These are phyloP conservation scores for Colaptes auratus DNA, from an alignment of 2,113 vertebrate genomes.

Conservation along the genomic window DNA sequence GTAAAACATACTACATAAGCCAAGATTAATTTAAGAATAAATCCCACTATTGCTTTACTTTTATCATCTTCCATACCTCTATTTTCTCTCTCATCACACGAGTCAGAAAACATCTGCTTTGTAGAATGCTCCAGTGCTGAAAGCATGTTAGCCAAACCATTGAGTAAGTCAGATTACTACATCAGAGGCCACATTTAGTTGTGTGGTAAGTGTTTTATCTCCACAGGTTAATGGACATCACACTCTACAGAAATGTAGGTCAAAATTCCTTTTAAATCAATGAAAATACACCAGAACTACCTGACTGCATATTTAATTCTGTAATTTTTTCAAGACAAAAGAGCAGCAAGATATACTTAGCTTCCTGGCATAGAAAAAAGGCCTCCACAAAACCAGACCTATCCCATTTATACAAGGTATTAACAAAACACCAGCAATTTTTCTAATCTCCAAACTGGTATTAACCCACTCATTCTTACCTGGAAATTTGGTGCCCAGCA, in stretches of 20 bases:
- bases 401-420: background rate
- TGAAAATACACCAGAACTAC: background rate
- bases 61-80: background rate
- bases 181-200: background rate
- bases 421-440: background rate
- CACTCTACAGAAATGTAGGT: background rate
- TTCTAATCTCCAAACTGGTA: background rate
- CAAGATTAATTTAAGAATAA: background rate
- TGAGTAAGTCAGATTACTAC: background rate
- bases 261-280: background rate
- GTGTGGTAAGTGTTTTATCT: background rate
- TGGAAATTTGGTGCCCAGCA: slow-evolving; percentile 97
- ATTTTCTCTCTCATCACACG: background rate
- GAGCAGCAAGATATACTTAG: background rate
- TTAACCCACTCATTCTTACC: slow-evolving; percentile 76
- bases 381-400: background rate
- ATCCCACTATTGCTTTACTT: background rate
- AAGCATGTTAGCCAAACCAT: background rate
- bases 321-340: background rate
- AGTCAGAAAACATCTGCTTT: background rate
- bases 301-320: background rate
- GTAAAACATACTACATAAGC: background rate
- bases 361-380: background rate
- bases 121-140: background rate
- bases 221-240: background rate